Evolutionary conservation across 2,797 vertebrate species (phyloP).

Genomic region (Adrianichthys oophorus): DNA sequence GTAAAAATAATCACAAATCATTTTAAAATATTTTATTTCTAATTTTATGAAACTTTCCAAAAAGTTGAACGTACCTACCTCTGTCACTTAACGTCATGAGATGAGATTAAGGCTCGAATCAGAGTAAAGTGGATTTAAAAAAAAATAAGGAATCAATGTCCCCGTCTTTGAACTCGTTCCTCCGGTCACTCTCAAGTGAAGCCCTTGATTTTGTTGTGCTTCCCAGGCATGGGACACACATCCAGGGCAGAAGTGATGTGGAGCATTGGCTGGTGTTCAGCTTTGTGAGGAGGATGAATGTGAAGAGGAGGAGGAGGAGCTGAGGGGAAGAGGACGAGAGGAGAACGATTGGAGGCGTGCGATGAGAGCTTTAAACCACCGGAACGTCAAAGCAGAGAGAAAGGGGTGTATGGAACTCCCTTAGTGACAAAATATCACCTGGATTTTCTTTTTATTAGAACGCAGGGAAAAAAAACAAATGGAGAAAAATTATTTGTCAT

Average conservation of each 20-base stretch:
- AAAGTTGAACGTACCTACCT: constrained; percentile 51
- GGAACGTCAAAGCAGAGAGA: constrained; percentile 63
- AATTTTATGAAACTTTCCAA: background rate
- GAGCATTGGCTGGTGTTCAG: constrained; percentile 62
- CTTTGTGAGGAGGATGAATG: constrained; percentile 39
- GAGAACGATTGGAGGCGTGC: constrained; percentile 29
- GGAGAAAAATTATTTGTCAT: no score
- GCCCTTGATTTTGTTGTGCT: constrained; percentile 53
- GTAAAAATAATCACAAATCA: no score
- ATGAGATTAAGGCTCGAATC: constrained; percentile 20
- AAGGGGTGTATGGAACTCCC: constrained; percentile 11
- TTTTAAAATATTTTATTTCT: background rate
- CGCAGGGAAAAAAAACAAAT: no score
- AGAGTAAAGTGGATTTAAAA: background rate
- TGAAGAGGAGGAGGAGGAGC: constrained; percentile 17
- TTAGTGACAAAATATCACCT: no score
- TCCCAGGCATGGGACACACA: constrained; percentile 66
- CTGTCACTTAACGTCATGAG: constrained; percentile 34
- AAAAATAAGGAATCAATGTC: background rate
- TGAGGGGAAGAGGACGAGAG: constrained; percentile 15
- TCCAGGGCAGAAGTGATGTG: constrained; percentile 37
- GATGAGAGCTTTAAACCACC: constrained; percentile 64
- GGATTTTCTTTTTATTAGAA: no score
- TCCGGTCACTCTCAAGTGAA: constrained; percentile 54
- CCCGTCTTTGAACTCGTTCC: constrained; percentile 4